Conservation (phyloP, 2,113 vertebrate genomes). For the Phainopepla nitens region DNA sequence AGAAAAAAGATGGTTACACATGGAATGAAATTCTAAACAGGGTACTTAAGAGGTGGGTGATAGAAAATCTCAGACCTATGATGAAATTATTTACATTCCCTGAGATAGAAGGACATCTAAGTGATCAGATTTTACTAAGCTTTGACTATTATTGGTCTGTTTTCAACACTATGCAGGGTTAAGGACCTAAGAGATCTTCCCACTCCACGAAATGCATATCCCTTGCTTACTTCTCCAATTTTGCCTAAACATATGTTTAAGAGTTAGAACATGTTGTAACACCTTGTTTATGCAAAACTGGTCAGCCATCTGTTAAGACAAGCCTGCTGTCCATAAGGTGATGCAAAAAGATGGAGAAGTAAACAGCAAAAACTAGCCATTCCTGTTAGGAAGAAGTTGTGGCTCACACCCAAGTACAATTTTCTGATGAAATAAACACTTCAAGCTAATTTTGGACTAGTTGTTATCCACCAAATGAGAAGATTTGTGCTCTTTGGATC, state of each 20-base stretch:
- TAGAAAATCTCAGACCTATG: background rate
- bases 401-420: background rate
- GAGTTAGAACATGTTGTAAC: background rate
- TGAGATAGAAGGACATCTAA: background rate
- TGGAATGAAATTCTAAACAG: background rate
- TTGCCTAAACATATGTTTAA: background rate
- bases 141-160: background rate
- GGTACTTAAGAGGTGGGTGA: background rate
- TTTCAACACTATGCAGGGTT: background rate
- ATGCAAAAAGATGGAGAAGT: background rate
- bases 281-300: background rate
- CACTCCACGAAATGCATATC: background rate
- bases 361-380: background rate
- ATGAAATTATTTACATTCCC: background rate
- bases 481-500: background rate
- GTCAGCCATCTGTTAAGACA: background rate
- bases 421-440: background rate
- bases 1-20: background rate
- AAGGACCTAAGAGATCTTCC: background rate
- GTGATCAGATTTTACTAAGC: background rate
- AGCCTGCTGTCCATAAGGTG: background rate
- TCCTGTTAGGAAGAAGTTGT: background rate
- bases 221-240: background rate
- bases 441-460: background rate
- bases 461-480: background rate